Base-by-base conservation (phyloP, 1,140 invertebrate species). In the Nephila pilipes region DNA sequence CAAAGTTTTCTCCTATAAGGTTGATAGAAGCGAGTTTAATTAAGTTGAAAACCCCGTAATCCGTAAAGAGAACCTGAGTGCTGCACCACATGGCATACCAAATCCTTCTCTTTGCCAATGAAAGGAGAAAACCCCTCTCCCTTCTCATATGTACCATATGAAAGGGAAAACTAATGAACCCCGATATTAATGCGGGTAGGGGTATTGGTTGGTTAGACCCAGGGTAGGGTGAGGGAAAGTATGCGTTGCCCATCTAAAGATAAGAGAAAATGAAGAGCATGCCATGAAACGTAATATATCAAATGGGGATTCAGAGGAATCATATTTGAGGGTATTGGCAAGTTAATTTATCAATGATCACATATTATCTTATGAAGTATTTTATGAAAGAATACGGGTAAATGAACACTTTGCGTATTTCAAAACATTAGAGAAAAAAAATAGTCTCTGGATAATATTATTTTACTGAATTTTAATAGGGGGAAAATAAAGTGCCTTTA, bases 111-210 rank as follows among this genome's bases (percentile, higher is more conserved):
- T 81, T 54, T 81, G 10, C 46, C 80, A 18, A 54, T 18, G 22
- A 55, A 25, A 29, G 80, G 46, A 36, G 80, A 36, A n/a, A 54
- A 12, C 38, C 46, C 46, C 80, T 55, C 38, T 46, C 80, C 46
- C 46, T 25, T 4, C 57, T 60, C 85, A 54, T 54, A 75, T 88
- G 57, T 75, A 36, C 32, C 32, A 25, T 69, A 75, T 32, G 58
- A 88, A 36, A 75, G 60, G 65, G 87, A 88, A 88, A 88, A 88
- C 87, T 88, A 75, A 88, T 88, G 63, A 88, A 88, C 87, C 87
- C 22, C 32, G 63, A 88, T 63, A 88, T 88, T 88, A 75, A 88
- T 88, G 36, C 32, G 87, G 87, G 87, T 18, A 54, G 87, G 87
- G 87, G 63, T n/a, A 88, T 88, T 75, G 32, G 87, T 57, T 60